phyloP scores from a whole-genome alignment of 2,888 invertebrate genomes.

The Amiota minor region DNA sequence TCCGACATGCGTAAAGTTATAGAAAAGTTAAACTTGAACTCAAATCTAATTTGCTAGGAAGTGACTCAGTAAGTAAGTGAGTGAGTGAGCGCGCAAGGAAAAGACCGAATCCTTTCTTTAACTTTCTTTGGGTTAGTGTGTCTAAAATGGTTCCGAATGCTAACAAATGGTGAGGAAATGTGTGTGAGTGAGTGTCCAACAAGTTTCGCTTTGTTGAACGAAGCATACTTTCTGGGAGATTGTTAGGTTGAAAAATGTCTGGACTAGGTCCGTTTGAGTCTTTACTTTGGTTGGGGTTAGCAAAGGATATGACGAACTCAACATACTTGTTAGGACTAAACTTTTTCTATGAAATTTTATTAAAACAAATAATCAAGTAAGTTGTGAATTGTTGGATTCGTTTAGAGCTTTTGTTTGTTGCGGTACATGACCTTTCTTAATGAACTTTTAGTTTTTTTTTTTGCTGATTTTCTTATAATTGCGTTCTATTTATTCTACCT shows the following conservation, averaged over 20 bases:
- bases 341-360: constrained; percentile 49
- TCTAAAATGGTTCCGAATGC: neutral
- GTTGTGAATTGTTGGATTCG: constrained; percentile 14
- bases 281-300: constrained; percentile 2
- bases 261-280: neutral
- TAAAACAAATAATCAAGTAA: constrained; percentile 51
- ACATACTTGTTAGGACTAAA: neutral
- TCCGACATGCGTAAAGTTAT: constrained; percentile 61
- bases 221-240: neutral
- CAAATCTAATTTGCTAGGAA: constrained; percentile 57
- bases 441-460: constrained; percentile 29
- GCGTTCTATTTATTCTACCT: too few species aligned
- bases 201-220: neutral
- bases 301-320: neutral
- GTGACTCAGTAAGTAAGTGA: constrained; percentile 22
- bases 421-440: constrained; percentile 39
- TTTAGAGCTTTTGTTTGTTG: constrained; percentile 40
- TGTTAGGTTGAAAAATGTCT: neutral
- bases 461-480: neutral
- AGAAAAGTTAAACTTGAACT: constrained; percentile 58
- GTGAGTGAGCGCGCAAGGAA: neutral
- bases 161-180: neutral
- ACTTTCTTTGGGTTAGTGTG: neutral
- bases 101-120: neutral
- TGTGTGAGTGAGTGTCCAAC: neutral